These are phyloP conservation scores for Caenorhabditis wallacei DNA, from an alignment of 2,888 invertebrate species.

Conservation along the genomic window DNA sequence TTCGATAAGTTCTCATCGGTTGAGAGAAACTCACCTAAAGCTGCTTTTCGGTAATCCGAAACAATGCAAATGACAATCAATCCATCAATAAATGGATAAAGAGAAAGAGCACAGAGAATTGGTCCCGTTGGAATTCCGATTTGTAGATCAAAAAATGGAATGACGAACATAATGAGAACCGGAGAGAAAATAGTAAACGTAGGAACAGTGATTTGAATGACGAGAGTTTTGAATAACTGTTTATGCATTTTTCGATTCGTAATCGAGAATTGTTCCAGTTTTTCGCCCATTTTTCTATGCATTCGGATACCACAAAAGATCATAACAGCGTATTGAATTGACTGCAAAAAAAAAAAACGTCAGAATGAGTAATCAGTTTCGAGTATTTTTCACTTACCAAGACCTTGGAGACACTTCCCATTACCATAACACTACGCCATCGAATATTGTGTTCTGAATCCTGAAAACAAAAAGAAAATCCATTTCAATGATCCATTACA, in stretches of 20 bases:
- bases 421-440: conserved; percentile 56
- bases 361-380: not conserved
- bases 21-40: conserved; percentile 34
- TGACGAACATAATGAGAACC: conserved; percentile 47
- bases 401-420: conserved; percentile 57
- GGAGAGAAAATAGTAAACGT: conserved; percentile 54
- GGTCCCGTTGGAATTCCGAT: conserved; percentile 47
- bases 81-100: conserved; percentile 58
- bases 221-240: conserved; percentile 62
- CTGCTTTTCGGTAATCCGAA: conserved; percentile 56
- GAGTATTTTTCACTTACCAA: conserved; percentile 28
- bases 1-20: no score
- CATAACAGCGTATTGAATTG: conserved; percentile 56
- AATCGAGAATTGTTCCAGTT: conserved; percentile 52
- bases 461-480: conserved; percentile 29
- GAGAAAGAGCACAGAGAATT: conserved; percentile 41
- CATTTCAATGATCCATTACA: not conserved
- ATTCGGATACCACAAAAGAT: conserved; percentile 56
- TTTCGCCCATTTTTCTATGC: conserved; percentile 61
- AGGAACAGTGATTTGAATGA: conserved; percentile 50
- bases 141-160: conserved; percentile 52
- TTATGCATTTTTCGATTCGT: conserved; percentile 50
- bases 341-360: conserved; percentile 9
- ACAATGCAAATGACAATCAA: conserved; percentile 54
- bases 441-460: conserved; percentile 32